Evolutionary conservation across 2,888 invertebrate genomes (phyloP).

Genomic region (Coelopa pilipes): DNA sequence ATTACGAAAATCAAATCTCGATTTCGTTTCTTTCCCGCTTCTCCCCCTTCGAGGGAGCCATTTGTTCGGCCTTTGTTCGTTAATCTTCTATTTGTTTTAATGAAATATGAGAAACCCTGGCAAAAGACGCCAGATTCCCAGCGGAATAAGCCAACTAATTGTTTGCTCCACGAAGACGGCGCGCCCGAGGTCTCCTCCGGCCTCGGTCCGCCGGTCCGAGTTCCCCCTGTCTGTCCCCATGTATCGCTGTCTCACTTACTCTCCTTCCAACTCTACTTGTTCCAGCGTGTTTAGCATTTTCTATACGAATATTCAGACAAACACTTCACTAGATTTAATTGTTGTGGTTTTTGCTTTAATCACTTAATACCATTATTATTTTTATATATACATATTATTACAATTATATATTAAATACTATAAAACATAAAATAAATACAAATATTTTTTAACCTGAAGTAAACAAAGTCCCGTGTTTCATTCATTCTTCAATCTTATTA

Average conservation of each 20-base stretch:
- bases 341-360: slow-evolving; percentile 33
- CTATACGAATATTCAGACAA: slow-evolving; percentile 6
- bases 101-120: too few species aligned
- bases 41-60: slow-evolving; percentile 8
- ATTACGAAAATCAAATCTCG: not conserved
- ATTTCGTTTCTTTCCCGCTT: slow-evolving; percentile 32
- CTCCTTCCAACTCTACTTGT: too few species aligned
- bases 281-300: not conserved
- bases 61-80: not conserved
- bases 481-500: not conserved
- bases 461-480: slow-evolving; percentile 11
- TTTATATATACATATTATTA: slow-evolving; percentile 20
- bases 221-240: not conserved
- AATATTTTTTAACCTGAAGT: slow-evolving; percentile 37
- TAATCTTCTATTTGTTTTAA: slow-evolving; percentile 8
- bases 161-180: too few species aligned
- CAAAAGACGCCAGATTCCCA: too few species aligned
- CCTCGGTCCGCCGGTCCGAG: too few species aligned
- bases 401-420: slow-evolving; percentile 23
- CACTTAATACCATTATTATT: slow-evolving; percentile 13
- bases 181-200: too few species aligned
- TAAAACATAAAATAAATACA: slow-evolving; percentile 31
- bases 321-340: slow-evolving; percentile 27
- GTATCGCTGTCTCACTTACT: not conserved
- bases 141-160: too few species aligned